phyloP scores from a whole-genome alignment of 2,888 invertebrate species.

The Lepidocyrtoides sp. region DNA sequence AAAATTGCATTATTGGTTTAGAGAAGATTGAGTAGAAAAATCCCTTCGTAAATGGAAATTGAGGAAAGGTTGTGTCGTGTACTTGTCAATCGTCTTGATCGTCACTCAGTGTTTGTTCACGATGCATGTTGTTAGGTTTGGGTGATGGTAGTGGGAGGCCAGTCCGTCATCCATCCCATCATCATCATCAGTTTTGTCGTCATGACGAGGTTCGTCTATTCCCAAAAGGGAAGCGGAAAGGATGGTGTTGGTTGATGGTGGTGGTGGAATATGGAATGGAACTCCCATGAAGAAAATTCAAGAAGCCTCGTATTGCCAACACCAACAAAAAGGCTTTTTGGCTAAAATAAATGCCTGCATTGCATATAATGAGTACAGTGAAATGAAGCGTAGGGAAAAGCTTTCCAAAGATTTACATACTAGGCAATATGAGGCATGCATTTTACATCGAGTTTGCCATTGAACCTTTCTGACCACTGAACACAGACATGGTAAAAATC shows the following conservation, averaged over 20 bases:
- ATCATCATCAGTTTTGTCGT: neutral
- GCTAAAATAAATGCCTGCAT: neutral
- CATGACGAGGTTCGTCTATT: neutral
- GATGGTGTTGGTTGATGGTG: neutral
- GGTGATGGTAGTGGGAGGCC: constrained; percentile 53
- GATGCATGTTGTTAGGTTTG: neutral
- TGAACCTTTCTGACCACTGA: no score
- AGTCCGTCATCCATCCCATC: constrained; percentile 58
- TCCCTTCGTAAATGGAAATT: constrained; percentile 42
- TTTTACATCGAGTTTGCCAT: no score
- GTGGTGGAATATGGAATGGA: constrained; percentile 48
- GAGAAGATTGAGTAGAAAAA: neutral
- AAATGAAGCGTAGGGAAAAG: constrained; percentile 8
- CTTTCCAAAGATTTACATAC: no score
- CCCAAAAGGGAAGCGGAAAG: constrained; percentile 43
- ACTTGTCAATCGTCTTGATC: constrained; percentile 63
- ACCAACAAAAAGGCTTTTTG: constrained; percentile 17
- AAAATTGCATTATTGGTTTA: neutral
- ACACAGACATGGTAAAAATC: no score
- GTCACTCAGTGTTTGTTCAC: constrained; percentile 39
- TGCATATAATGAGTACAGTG: neutral
- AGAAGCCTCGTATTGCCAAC: constrained; percentile 21
- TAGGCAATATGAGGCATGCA: no score
- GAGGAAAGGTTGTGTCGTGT: constrained; percentile 54
- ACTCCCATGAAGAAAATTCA: constrained; percentile 59